Evolutionary conservation across 2,113 vertebrate genomes (phyloP).

Genomic region (Psittacula cyanocephala): DNA sequence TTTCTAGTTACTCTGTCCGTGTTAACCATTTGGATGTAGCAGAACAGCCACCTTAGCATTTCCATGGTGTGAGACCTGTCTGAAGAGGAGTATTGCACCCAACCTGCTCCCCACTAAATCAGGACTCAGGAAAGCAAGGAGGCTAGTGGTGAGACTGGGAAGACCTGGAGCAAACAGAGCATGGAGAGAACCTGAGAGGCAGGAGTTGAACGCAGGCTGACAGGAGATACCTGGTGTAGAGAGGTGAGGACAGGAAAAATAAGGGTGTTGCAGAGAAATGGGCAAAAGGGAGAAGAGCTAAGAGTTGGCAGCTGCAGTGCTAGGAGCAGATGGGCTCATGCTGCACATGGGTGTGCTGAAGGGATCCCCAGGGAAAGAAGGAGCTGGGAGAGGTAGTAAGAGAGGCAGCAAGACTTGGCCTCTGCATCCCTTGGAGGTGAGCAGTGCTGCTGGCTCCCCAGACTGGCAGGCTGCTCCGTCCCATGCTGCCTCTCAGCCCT

Average conservation of each 20-base stretch:
- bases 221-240: background rate
- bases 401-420: background rate
- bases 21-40: background rate
- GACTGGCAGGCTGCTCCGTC: background rate
- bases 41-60: background rate
- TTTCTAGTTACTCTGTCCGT: background rate
- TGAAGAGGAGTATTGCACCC: background rate
- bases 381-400: background rate
- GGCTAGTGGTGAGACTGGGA: background rate
- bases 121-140: background rate
- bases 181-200: background rate
- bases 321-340: background rate
- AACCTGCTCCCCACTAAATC: background rate
- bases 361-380: background rate
- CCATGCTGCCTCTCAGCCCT: background rate
- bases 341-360: background rate
- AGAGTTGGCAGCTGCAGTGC: background rate
- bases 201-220: background rate
- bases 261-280: background rate
- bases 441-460: accelerated
- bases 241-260: background rate
- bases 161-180: background rate
- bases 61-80: accelerated
- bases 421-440: background rate
- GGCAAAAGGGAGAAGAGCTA: background rate